Evolutionary conservation across 2,888 invertebrate species (phyloP).

Genomic region (Alentia gelatinosa): DNA sequence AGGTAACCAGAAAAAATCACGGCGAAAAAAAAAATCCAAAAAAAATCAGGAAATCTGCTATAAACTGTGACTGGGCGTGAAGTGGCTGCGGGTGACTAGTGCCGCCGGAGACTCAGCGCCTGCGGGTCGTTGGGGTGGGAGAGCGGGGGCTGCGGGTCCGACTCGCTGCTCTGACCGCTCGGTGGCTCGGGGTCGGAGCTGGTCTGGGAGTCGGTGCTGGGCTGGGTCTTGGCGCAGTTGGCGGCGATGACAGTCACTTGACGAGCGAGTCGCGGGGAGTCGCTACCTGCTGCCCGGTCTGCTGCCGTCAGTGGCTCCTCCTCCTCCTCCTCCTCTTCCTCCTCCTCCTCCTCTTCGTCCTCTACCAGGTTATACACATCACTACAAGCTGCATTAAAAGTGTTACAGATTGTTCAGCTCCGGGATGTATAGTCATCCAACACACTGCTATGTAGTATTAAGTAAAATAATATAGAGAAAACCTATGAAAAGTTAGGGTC

Average conservation of each 20-base stretch:
- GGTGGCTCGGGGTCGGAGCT: conserved; percentile 37
- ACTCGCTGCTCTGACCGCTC: not conserved
- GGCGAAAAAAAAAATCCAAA: too few relatives aligned
- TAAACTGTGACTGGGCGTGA: too few relatives aligned
- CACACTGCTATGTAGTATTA: too few relatives aligned
- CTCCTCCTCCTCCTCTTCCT: conserved; percentile 48
- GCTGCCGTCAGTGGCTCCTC: not conserved
- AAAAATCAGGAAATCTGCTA: too few relatives aligned
- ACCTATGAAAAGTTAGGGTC: too few relatives aligned
- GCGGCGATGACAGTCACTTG: conserved; percentile 39
- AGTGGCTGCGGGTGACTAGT: too few relatives aligned
- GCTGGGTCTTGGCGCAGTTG: not conserved
- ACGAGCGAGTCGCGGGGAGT: conserved; percentile 11
- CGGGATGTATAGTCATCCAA: too few relatives aligned
- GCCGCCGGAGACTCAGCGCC: conserved; percentile 3
- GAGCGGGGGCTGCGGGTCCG: not conserved
- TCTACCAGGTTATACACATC: conserved; percentile 48
- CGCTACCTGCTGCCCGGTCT: conserved; percentile 2
- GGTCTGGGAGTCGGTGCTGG: not conserved
- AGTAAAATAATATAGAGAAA: too few relatives aligned
- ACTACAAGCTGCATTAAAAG: conserved; percentile 50
- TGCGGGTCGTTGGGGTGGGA: conserved; percentile 35
- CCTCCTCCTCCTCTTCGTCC: conserved; percentile 17
- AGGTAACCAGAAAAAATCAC: too few relatives aligned
- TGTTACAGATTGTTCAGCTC: too few relatives aligned